Conservation (phyloP, 2,113 vertebrate species). For the Perognathus longimembris region DNA sequence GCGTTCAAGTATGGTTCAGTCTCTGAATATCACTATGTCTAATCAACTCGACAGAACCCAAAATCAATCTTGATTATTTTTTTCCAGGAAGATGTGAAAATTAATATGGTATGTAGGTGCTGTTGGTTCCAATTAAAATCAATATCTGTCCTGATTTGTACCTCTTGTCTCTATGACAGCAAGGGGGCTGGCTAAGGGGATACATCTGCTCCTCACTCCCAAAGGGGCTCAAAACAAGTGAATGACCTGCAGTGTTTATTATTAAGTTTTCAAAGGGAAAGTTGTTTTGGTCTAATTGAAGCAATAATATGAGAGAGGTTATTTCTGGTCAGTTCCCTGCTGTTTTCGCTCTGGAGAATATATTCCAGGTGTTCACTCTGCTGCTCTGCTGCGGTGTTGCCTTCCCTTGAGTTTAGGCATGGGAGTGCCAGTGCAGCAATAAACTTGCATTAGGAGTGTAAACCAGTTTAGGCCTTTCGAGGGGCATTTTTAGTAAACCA, state of each 20-base stretch:
- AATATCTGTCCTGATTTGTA: constrained; percentile 88
- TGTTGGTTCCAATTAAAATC: constrained; percentile 92
- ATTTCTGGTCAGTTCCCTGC: constrained; percentile 92
- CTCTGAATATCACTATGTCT: constrained; percentile 79
- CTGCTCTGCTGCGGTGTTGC: constrained; percentile 74
- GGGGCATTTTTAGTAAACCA: constrained; percentile 81
- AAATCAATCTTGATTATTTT: constrained; percentile 67
- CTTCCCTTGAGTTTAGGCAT: constrained; percentile 81
- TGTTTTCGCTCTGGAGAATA: constrained; percentile 90
- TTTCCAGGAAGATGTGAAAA: constrained; percentile 87
- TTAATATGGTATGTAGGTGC: constrained; percentile 86
- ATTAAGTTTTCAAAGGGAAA: constrained; percentile 91
- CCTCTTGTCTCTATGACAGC: constrained; percentile 87
- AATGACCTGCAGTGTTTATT: constrained; percentile 92
- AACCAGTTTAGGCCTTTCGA: constrained; percentile 72
- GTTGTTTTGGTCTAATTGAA: constrained; percentile 93
- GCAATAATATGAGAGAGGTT: constrained; percentile 89
- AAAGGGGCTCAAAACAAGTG: constrained; percentile 89
- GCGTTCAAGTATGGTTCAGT: constrained; percentile 73
- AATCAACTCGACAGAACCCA: constrained; percentile 82
- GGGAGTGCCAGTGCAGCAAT: constrained; percentile 82
- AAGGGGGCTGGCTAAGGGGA: constrained; percentile 86
- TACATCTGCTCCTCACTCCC: constrained; percentile 88
- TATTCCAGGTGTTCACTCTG: constrained; percentile 89
- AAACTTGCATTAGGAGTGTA: constrained; percentile 78